Conservation (phyloP, 2,797 vertebrate genomes). For the Poeciliopsis presidionis region DNA sequence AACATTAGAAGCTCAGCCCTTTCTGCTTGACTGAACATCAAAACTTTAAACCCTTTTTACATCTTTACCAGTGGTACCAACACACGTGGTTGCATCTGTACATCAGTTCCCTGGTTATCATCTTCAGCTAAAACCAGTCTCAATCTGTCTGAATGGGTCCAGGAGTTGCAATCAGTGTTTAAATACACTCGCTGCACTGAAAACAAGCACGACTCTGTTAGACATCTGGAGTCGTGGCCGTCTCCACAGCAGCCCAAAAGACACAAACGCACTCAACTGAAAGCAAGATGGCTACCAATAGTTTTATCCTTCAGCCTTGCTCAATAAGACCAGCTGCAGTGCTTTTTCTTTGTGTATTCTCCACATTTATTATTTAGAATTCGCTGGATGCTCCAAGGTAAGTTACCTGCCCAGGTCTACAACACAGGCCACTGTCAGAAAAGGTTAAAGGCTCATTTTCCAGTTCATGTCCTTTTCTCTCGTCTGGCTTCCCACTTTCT, state of each 20-base stretch:
- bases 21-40: no score
- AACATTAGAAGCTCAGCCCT: no score
- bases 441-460: constrained; percentile 40
- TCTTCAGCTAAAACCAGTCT: not conserved
- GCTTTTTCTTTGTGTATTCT: constrained; percentile 59
- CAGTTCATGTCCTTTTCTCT: constrained; percentile 20
- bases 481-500: constrained; percentile 36
- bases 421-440: constrained; percentile 39
- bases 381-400: constrained; percentile 73
- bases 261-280: constrained; percentile 28
- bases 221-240: constrained; percentile 3
- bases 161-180: not conserved
- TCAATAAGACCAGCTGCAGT: constrained; percentile 17
- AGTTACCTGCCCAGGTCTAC: constrained; percentile 58
- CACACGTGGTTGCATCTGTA: not conserved
- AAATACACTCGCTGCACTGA: not conserved
- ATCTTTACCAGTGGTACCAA: not conserved
- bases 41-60: not conserved
- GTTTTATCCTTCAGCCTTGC: constrained; percentile 15
- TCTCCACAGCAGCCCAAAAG: constrained; percentile 19
- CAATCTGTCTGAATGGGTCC: not conserved
- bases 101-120: not conserved
- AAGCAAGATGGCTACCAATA: constrained; percentile 19
- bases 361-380: constrained; percentile 63
- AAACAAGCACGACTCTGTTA: not conserved